A percentile compares a stretch with the other conserved stretches of the same genome.
Evolutionary conservation across 2,113 vertebrate species (phyloP).

Genomic region (Apus apus): DNA sequence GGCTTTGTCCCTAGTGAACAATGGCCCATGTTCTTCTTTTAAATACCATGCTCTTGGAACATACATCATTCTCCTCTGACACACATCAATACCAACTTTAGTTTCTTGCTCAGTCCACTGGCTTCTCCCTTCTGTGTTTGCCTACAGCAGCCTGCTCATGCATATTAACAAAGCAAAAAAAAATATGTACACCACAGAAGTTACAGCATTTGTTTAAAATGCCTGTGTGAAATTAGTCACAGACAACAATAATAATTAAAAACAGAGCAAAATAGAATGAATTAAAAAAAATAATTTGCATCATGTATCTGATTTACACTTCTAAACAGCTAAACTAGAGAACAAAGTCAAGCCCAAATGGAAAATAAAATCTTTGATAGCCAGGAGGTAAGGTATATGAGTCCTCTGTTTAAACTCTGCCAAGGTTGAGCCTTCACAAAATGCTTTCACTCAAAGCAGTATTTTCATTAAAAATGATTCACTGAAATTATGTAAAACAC

Average conservation of each 20-base stretch:
- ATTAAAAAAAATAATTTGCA: neutral
- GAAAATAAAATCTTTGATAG: neutral
- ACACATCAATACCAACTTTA: neutral
- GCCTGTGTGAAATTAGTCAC: neutral
- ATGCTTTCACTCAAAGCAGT: neutral
- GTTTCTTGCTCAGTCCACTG: neutral
- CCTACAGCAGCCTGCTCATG: neutral
- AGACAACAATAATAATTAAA: constrained; percentile 14
- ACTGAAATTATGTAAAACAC: neutral
- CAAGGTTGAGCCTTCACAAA: neutral
- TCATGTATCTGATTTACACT: neutral
- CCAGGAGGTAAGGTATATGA: neutral
- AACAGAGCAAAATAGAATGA: neutral
- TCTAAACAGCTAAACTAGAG: neutral
- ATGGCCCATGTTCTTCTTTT: neutral
- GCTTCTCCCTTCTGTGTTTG: neutral
- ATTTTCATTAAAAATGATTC: neutral
- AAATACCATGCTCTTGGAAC: neutral
- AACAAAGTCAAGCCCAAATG: neutral
- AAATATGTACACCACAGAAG: neutral
- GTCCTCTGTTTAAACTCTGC: neutral
- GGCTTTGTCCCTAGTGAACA: neutral
- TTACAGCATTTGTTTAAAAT: neutral
- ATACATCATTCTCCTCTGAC: neutral
- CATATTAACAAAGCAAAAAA: neutral